phyloP scores from a whole-genome alignment of 2,113 vertebrate species.

The Alethe castanea region DNA sequence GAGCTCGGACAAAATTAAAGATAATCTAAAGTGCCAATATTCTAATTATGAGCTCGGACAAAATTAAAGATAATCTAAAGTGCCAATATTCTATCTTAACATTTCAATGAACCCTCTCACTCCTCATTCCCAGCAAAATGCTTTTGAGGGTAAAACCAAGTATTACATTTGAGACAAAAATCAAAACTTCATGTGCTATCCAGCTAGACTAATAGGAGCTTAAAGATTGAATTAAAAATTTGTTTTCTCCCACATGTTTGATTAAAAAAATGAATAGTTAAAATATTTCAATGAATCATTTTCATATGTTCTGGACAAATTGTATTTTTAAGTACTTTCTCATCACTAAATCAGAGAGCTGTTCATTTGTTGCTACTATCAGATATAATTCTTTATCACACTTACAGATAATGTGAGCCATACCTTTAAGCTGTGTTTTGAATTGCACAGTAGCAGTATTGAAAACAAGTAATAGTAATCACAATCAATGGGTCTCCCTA shows the following conservation, averaged over 20 bases:
- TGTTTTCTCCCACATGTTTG: background rate
- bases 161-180: background rate
- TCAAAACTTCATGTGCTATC: background rate
- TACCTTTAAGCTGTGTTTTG: background rate
- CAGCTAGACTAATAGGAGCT: background rate
- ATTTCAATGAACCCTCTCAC: background rate
- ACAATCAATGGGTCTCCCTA: background rate
- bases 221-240: background rate
- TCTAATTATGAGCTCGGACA: too few relatives aligned
- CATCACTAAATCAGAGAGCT: background rate
- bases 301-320: background rate
- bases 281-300: background rate
- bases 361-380: background rate
- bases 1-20: too few relatives aligned
- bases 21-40: too few relatives aligned
- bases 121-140: background rate
- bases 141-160: background rate
- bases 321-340: background rate
- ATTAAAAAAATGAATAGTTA: background rate
- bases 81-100: background rate
- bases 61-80: background rate
- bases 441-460: background rate
- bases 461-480: background rate
- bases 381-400: background rate
- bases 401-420: rapidly evolving